Percentiles rank a stretch among this genome's conserved stretches.
Evolutionary conservation across 2,888 invertebrate genomes (phyloP).

Genomic region (Conchocele bisecta): DNA sequence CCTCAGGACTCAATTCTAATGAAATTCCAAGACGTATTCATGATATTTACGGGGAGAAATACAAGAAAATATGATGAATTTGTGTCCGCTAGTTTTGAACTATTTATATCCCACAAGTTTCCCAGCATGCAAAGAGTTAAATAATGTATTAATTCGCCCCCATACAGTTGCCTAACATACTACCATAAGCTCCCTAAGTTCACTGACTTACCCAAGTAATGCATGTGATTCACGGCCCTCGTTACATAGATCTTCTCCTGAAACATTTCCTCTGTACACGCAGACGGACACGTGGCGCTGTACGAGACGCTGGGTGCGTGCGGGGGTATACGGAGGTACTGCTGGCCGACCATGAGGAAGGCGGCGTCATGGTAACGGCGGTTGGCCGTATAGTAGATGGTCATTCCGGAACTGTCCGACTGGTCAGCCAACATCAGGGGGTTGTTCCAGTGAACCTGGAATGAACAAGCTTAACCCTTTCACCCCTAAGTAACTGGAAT

Average conservation of each 20-base stretch:
- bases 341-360: slow-evolving; percentile 61
- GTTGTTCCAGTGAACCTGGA: slow-evolving; percentile 66
- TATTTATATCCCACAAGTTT: too few relatives aligned
- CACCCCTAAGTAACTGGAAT: too few relatives aligned
- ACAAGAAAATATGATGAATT: too few relatives aligned
- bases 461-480: not conserved
- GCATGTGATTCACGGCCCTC: slow-evolving; percentile 75
- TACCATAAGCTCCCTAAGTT: too few relatives aligned
- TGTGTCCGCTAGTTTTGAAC: too few relatives aligned
- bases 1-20: too few relatives aligned
- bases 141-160: too few relatives aligned
- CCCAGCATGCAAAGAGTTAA: too few relatives aligned
- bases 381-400: slow-evolving; percentile 49
- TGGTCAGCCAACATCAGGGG: slow-evolving; percentile 24
- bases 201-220: slow-evolving; percentile 67
- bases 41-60: too few relatives aligned
- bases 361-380: slow-evolving; percentile 53
- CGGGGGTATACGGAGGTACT: slow-evolving; percentile 64
- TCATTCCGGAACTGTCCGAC: slow-evolving; percentile 56
- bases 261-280: slow-evolving; percentile 70
- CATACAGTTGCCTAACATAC: too few relatives aligned
- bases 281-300: slow-evolving; percentile 59
- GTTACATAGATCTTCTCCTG: slow-evolving; percentile 65
- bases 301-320: slow-evolving; percentile 32
- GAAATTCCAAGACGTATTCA: too few relatives aligned